These are phyloP conservation scores for Heterochromis multidens DNA, from an alignment of 2,113 vertebrate species.

Conservation along the genomic window DNA sequence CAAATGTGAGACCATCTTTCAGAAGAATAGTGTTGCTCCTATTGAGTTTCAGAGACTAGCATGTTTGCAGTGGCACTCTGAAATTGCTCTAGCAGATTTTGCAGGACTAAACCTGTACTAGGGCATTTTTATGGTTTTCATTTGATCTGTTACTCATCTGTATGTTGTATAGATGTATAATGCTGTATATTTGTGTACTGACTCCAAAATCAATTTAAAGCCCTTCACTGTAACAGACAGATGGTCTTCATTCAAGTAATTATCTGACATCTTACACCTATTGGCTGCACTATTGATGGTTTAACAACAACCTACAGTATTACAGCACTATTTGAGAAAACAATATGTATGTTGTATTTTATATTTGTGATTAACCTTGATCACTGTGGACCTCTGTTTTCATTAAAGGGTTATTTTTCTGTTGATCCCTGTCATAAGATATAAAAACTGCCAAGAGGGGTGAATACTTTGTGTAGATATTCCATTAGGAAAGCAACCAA, in stretches of 20 bases:
- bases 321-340: neutral
- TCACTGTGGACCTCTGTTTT: neutral
- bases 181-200: neutral
- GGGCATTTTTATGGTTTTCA: neutral
- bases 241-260: neutral
- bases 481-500: neutral
- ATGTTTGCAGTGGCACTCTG: neutral
- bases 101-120: neutral
- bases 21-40: neutral
- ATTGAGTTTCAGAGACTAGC: neutral
- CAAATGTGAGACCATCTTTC: neutral
- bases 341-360: neutral
- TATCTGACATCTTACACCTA: neutral
- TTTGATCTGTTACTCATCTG: neutral
- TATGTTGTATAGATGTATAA: neutral
- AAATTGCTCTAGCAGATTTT: neutral
- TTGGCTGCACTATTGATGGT: neutral
- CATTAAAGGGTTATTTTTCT: neutral
- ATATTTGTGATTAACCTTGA: neutral
- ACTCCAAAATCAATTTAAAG: neutral
- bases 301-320: neutral
- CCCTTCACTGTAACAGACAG: neutral
- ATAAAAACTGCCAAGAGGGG: neutral
- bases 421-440: neutral
- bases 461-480: neutral